phyloP scores from a whole-genome alignment of 2,888 invertebrate genomes.

The Diplazon laetatorius region DNA sequence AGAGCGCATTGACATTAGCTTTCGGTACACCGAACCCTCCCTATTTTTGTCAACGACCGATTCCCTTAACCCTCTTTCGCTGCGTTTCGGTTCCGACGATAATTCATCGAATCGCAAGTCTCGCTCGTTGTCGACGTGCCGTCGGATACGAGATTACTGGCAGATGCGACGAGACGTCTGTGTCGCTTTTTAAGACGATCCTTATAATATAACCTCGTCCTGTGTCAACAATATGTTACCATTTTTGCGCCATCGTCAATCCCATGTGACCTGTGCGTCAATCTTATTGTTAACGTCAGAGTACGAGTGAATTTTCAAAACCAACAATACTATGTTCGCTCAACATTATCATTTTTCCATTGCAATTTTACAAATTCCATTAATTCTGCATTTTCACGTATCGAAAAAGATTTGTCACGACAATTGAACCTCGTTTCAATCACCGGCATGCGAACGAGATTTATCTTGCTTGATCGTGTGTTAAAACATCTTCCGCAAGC shows the following conservation, averaged over 20 bases:
- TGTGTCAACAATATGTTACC: slow-evolving; percentile 32
- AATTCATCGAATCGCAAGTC: background rate
- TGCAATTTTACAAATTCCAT: background rate
- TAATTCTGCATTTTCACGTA: background rate
- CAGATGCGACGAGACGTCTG: background rate
- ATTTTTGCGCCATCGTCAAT: background rate
- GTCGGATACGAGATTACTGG: no score
- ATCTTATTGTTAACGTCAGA: background rate
- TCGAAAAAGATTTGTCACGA: no score
- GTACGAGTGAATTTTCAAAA: background rate
- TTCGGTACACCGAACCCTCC: background rate
- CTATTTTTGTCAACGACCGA: background rate
- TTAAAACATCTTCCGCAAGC: background rate
- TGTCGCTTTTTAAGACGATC: background rate
- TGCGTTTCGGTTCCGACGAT: no score
- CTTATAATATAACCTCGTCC: slow-evolving; percentile 16
- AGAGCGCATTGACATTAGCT: background rate
- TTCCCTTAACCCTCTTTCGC: background rate
- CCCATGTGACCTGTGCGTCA: background rate
- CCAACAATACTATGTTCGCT: no score
- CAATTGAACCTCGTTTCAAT: no score
- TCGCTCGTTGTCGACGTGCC: background rate
- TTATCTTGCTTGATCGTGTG: background rate
- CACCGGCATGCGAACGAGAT: background rate
- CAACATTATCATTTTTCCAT: background rate